Evolutionary conservation across 1,140 invertebrate genomes (phyloP).

Genomic region (Pogonus chalceus): DNA sequence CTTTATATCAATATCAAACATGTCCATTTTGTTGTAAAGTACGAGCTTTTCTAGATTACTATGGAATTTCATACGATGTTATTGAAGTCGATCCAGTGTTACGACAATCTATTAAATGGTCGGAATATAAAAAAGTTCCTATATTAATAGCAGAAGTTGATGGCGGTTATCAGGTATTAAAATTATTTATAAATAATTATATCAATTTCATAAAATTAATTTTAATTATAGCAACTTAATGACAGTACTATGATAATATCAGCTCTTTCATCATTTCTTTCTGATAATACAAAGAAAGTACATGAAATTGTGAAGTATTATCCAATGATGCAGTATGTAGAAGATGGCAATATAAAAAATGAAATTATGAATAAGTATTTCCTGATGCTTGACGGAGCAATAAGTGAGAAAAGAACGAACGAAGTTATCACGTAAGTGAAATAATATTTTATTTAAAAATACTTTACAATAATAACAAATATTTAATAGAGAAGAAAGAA

Average conservation of each 20-base stretch:
- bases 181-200: constrained; percentile 6
- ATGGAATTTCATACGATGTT: constrained; percentile 89
- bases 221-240: constrained; percentile 59
- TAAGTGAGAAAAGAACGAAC: constrained; percentile 42
- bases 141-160: constrained; percentile 73
- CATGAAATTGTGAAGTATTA: constrained; percentile 72
- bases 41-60: constrained; percentile 84
- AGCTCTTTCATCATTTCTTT: constrained; percentile 65
- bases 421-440: constrained; percentile 53
- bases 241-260: constrained; percentile 95
- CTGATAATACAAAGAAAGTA: constrained; percentile 51
- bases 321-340: constrained; percentile 62
- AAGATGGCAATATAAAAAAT: constrained; percentile 52
- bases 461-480: constrained; percentile 1
- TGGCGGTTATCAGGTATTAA: constrained; percentile 54
- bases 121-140: constrained; percentile 90
- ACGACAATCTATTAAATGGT: constrained; percentile 86
- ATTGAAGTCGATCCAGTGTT: constrained; percentile 95
- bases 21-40: constrained; percentile 99
- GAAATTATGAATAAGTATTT: constrained; percentile 94
- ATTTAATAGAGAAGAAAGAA: constrained; percentile 82
- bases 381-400: constrained; percentile 68
- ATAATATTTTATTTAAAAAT: constrained; percentile 10
- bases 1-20: constrained; percentile 91
- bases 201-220: constrained; percentile 10